phyloP scores from a whole-genome alignment of 2,888 invertebrate species.

The Axea sp. region DNA sequence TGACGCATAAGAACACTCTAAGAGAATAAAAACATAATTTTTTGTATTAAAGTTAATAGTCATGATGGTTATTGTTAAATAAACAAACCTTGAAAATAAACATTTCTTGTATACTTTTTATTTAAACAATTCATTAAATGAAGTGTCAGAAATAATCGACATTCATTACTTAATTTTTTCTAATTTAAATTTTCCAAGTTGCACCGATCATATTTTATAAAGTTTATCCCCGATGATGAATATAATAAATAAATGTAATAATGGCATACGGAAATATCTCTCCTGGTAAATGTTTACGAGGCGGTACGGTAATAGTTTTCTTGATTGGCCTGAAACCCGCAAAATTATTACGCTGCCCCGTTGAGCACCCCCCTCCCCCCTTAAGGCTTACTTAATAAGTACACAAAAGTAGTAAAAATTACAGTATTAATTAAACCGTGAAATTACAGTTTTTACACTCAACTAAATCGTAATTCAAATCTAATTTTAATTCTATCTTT shows the following conservation, averaged over 20 bases:
- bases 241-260: slow-evolving; percentile 56
- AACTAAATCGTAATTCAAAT: too few relatives aligned
- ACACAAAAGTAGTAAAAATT: slow-evolving; percentile 15
- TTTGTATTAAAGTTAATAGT: too few relatives aligned
- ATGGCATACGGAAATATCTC: slow-evolving; percentile 52
- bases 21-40: too few relatives aligned
- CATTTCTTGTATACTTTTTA: too few relatives aligned
- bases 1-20: too few relatives aligned
- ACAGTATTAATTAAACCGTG: not conserved
- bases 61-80: too few relatives aligned
- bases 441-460: too few relatives aligned
- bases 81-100: too few relatives aligned
- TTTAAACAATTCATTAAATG: too few relatives aligned
- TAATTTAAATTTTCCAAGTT: slow-evolving; percentile 32
- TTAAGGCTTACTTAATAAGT: slow-evolving; percentile 33
- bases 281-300: slow-evolving; percentile 60
- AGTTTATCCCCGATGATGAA: slow-evolving; percentile 31
- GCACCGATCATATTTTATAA: slow-evolving; percentile 24
- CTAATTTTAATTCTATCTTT: too few relatives aligned
- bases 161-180: slow-evolving; percentile 17
- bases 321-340: slow-evolving; percentile 61
- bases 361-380: slow-evolving; percentile 29
- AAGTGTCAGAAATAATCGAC: too few relatives aligned
- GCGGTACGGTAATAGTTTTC: slow-evolving; percentile 65
- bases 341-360: slow-evolving; percentile 50